Base-by-base conservation (phyloP, 2,797 vertebrate species). In the Coendou prehensilis region DNA sequence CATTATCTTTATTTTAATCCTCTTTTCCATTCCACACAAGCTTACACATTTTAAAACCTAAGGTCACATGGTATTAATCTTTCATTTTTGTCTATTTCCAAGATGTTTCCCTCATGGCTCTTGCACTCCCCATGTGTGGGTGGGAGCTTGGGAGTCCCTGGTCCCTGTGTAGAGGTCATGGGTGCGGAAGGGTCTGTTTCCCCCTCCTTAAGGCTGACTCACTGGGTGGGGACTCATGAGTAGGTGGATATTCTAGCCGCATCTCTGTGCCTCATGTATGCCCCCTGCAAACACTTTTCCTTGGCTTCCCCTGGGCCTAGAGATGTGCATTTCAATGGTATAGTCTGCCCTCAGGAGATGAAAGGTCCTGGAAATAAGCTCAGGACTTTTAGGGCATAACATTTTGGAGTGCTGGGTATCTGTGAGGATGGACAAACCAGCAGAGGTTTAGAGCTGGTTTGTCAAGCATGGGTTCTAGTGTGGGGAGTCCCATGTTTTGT, bases 21-120 rank as follows among this genome's bases (percentile, higher is more conserved):
- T 91, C 15, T 75, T 94, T 69, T 63, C 20, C n/a, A 45, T 75
- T 89, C 78, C 54, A 61, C 4, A 73, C n/a, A 94, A 73, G 52
- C 14, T 85, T 22, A 61, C 9, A 59, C 41, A 69, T 81, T 94
- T 75, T 57, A 84, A 88, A 88, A 17, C 15, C 37, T 28, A 28
- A 80, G 22, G 37, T 13, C 8, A 56, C 41, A 22, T 28, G 41
- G 17, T 56, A 79, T 45, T 85, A 59, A 84, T 80, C 5, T 71
- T 14, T 75, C 64, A 84, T 61, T 61, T 94, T 85, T 64, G 5
- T 75, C 4, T 26, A 15, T 9, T 78, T 85, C 67, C 17, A 80
- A 87, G 78, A 30, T 73, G 10, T 83, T 82, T 75, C 9, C 23
- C 78, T 81, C 22, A 37, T 87, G 57, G 11, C 20, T 89, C 20